These are phyloP conservation scores for Rhegmatorhina hoffmannsi DNA, from an alignment of 2,113 vertebrate genomes.

Conservation along the genomic window DNA sequence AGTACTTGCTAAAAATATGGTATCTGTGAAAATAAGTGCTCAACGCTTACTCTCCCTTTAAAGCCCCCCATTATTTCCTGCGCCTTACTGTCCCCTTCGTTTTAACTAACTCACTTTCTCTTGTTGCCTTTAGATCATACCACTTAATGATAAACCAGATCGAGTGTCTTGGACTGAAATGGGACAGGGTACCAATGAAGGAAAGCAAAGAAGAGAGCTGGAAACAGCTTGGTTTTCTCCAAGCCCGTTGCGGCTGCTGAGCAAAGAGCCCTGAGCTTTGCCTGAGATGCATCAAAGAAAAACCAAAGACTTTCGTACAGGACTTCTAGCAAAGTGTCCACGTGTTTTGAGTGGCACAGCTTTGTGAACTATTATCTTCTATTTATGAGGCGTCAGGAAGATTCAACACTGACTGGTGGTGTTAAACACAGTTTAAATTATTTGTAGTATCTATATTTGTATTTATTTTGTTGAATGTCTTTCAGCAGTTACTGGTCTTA, in stretches of 20 bases:
- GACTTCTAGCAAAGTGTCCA: conserved; percentile 41
- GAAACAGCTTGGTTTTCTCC: conserved; percentile 56
- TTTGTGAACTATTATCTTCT: conserved; percentile 43
- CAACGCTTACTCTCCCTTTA: neutral
- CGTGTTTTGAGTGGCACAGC: conserved; percentile 23
- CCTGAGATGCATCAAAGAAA: conserved; percentile 59
- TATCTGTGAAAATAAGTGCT: neutral
- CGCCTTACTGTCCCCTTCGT: neutral
- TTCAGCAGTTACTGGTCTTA: conserved; percentile 70
- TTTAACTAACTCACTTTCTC: conserved; percentile 15
- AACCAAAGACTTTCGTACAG: conserved; percentile 67
- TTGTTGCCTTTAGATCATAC: conserved; percentile 18
- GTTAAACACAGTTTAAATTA: conserved; percentile 85
- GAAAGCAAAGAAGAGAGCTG: conserved; percentile 58
- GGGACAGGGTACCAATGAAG: conserved; percentile 69
- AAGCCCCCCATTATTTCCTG: neutral
- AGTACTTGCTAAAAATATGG: neutral
- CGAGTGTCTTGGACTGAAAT: conserved; percentile 69
- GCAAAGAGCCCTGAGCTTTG: conserved; percentile 61
- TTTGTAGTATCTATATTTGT: conserved; percentile 83
- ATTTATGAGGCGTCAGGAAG: conserved; percentile 65
- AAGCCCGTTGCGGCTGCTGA: conserved; percentile 36
- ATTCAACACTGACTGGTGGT: conserved; percentile 58
- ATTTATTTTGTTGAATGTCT: conserved; percentile 92
- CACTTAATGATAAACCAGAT: conserved; percentile 56